Conservation (phyloP, 2,113 vertebrate species). For the Struthio camelus region DNA sequence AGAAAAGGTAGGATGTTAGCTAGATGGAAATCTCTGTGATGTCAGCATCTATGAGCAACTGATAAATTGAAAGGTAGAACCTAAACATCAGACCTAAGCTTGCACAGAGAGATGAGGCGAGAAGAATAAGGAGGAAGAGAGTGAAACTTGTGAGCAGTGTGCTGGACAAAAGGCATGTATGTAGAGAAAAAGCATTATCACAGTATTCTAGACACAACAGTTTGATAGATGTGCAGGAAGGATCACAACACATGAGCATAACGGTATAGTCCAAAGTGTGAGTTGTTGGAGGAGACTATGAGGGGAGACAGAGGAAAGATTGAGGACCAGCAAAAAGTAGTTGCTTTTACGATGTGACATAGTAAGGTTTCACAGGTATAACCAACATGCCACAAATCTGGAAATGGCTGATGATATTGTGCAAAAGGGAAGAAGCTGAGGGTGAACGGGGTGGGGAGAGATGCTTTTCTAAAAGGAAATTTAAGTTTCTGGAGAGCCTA, state of each 20-base stretch:
- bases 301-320: neutral
- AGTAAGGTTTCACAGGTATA: neutral
- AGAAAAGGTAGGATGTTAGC: neutral
- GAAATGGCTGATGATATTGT: neutral
- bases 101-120: neutral
- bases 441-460: neutral
- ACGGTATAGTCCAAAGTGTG: neutral
- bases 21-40: neutral
- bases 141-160: neutral
- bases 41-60: accelerated
- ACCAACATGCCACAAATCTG: neutral
- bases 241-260: neutral
- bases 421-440: neutral
- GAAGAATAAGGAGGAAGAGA: neutral
- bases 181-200: neutral
- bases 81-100: neutral
- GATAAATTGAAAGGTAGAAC: neutral
- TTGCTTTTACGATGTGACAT: neutral
- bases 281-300: neutral
- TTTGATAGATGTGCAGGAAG: neutral
- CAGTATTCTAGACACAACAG: neutral
- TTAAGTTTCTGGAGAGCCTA: neutral
- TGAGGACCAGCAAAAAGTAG: neutral
- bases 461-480: neutral
- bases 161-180: neutral